Evolutionary conservation across 2,113 vertebrate genomes (phyloP), one percentile per base, ranked within the genome.

Genomic region (Cyphomyrus discorhynchus): DNA sequence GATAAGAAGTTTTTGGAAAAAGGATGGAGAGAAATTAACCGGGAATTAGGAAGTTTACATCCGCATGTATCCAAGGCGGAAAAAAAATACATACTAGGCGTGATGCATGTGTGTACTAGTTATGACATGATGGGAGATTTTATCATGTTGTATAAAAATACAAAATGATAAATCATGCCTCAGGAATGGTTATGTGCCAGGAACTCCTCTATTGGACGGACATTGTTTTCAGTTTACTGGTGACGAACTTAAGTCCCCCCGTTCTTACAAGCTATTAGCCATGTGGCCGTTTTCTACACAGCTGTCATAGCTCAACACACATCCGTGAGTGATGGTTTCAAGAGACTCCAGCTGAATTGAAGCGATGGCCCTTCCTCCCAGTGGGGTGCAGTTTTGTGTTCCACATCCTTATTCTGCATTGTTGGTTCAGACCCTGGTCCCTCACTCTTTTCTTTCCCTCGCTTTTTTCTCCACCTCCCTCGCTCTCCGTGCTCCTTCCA

Each of bases 401-500:
- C 83, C 46, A 50, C 83, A 56, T 42, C 86, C 50, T 58, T 56
- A 56, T 52, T 53, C 50, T 87, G 49, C 50, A 31, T 13, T 56
- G 27, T 52, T 87, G 50, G 4, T 39, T 87, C 56, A 52, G 52
- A 87, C 86, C 10, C 84, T 39, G 5, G 47, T 11, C 50, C 53
- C 50, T 45, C 47, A 2, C 21, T 42, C 19, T 52, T 77, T 35
- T 10, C 50, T 83, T 19, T 10, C 49, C 52, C 49, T 53, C 47
- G 1, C 31, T 15, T 11, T 70, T 77, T 46, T 17, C 50, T 56
- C 39, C 17, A 21, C 31, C 53, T 35, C 39, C n/a, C 5, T 66
- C 42, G 15, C 39, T 82, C 27, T 88, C 86, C 88, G 66, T 90
- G 89, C 52, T 88, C 88, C 86, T 87, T 88, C 91, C 91, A 90